These are phyloP conservation scores for Zygothrica quintamaculata DNA, from an alignment of 2,888 invertebrate species.

Conservation along the genomic window DNA sequence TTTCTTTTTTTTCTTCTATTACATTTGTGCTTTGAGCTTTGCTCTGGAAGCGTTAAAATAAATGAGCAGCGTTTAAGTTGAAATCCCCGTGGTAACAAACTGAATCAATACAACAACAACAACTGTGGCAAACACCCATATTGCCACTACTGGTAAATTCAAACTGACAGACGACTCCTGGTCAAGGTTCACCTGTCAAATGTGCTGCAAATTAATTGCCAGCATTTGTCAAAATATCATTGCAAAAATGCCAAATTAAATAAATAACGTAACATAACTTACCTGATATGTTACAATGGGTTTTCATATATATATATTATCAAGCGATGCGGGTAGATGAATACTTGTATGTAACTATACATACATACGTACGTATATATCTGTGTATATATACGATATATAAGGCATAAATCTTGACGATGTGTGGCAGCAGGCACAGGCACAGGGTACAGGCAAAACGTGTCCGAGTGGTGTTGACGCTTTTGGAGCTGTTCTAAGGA, in stretches of 20 bases:
- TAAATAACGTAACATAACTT: conserved; percentile 42
- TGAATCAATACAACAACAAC: conserved; percentile 17
- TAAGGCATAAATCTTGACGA: conserved; percentile 35
- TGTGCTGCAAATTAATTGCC: conserved; percentile 43
- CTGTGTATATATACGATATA: neutral
- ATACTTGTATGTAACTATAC: neutral
- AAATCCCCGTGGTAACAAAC: conserved; percentile 41
- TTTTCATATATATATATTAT: neutral
- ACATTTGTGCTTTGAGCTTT: conserved; percentile 17
- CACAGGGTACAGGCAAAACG: conserved; percentile 33
- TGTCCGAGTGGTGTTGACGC: conserved; percentile 33
- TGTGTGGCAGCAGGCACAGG: no score
- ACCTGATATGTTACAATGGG: conserved; percentile 16
- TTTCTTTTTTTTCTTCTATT: no score
- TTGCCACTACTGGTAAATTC: conserved; percentile 10
- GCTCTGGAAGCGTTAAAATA: conserved; percentile 35
- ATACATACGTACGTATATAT: neutral
- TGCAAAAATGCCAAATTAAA: conserved; percentile 43
- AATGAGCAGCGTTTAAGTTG: conserved; percentile 47
- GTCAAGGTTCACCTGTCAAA: conserved; percentile 22
- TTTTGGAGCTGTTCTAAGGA: conserved; percentile 24
- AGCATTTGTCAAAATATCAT: conserved; percentile 50
- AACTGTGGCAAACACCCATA: conserved; percentile 18
- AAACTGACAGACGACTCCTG: conserved; percentile 26
- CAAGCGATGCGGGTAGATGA: neutral